phyloP scores from a whole-genome alignment of 2,797 vertebrate species.

The Champsocephalus gunnari region DNA sequence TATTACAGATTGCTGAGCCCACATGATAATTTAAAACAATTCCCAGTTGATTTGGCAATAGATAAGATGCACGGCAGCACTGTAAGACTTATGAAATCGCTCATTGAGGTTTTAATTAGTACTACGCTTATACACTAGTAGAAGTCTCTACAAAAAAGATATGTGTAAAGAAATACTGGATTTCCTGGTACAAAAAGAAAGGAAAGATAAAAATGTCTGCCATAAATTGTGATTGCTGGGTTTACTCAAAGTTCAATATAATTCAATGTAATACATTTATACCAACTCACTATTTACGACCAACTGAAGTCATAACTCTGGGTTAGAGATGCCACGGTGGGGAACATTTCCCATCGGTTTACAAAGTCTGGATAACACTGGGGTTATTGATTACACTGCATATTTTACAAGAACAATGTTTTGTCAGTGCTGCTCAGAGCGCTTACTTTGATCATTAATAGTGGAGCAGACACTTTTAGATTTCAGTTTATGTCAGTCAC shows the following conservation, averaged over 20 bases:
- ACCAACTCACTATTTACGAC: not conserved
- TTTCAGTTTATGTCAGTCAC: too few relatives aligned
- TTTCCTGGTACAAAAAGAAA: not conserved
- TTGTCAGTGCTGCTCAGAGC: too few relatives aligned
- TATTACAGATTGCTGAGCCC: conserved; percentile 48
- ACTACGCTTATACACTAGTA: not conserved
- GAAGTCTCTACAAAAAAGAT: not conserved
- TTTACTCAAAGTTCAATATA: not conserved
- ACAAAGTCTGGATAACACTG: too few relatives aligned
- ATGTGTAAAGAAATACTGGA: not conserved
- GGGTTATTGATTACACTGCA: too few relatives aligned
- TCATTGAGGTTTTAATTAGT: conserved; percentile 6
- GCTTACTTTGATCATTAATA: too few relatives aligned
- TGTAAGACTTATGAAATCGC: conserved; percentile 23
- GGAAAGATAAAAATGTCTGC: not conserved
- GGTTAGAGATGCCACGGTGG: too few relatives aligned
- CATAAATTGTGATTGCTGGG: not conserved
- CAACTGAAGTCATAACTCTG: not conserved
- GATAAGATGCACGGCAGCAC: conserved; percentile 51
- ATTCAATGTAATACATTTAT: not conserved
- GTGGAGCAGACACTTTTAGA: too few relatives aligned
- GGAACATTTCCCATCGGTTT: too few relatives aligned
- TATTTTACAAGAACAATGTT: too few relatives aligned
- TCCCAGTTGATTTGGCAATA: conserved; percentile 51
- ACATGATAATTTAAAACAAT: conserved; percentile 61